Conservation (phyloP, 2,113 vertebrate species). For the Nycticebus coucang region DNA sequence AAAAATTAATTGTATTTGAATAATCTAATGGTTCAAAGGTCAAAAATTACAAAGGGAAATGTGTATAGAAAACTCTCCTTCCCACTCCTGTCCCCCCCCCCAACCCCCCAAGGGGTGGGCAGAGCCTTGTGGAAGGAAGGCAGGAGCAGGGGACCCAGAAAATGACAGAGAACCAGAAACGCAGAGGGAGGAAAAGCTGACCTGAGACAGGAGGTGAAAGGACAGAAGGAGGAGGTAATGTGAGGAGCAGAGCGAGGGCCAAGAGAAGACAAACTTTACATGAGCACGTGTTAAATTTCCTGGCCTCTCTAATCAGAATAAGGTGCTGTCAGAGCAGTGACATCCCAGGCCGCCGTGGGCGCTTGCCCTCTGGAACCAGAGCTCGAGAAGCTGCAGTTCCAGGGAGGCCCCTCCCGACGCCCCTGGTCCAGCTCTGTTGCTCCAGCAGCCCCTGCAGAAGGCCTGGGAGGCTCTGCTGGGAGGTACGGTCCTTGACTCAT, state of each 20-base stretch:
- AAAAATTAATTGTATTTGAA: not conserved
- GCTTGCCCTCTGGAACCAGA: not conserved
- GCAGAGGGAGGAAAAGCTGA: not conserved
- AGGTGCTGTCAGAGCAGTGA: not conserved
- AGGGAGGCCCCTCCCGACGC: not conserved
- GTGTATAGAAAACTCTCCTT: not conserved
- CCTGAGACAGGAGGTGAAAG: not conserved
- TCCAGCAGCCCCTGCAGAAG: not conserved
- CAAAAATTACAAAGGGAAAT: not conserved
- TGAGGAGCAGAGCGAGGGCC: not conserved
- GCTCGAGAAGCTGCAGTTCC: not conserved
- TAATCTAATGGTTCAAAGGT: not conserved
- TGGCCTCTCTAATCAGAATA: not conserved
- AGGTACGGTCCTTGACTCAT: constrained; percentile 40
- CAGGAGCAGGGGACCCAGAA: not conserved
- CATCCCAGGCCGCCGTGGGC: not conserved
- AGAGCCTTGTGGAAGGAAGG: not conserved
- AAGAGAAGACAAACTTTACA: not conserved
- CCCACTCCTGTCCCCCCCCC: not conserved
- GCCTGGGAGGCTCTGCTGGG: not conserved
- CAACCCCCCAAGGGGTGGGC: not conserved
- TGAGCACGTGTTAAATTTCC: not conserved
- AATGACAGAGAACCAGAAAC: not conserved
- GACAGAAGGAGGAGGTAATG: not conserved
- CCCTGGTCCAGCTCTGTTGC: not conserved